Evolutionary conservation across 2,113 vertebrate species (phyloP).

Genomic region (Daphoenositta chrysoptera): DNA sequence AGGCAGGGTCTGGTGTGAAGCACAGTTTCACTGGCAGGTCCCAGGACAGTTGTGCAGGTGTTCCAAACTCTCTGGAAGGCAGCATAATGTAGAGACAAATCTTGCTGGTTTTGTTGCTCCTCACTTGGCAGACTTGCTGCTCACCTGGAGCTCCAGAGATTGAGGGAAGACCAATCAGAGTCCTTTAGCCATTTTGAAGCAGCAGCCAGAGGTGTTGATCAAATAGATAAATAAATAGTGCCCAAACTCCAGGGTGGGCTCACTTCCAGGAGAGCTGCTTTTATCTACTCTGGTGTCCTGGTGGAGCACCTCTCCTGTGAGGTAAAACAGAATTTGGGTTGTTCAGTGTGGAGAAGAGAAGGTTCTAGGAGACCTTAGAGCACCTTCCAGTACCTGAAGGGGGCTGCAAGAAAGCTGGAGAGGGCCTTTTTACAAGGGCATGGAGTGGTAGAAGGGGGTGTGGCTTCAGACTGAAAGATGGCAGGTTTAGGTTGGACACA

Average conservation of each 20-base stretch:
- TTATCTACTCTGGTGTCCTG: rapidly evolving
- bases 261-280: neutral
- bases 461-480: neutral
- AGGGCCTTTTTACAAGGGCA: neutral
- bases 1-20: neutral
- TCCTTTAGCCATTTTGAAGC: neutral
- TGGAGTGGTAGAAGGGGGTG: neutral
- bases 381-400: neutral
- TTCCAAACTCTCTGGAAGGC: neutral
- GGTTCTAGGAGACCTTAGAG: neutral
- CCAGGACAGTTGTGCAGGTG: neutral
- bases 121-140: neutral
- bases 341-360: neutral
- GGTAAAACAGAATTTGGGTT: neutral
- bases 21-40: neutral
- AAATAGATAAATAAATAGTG: neutral
- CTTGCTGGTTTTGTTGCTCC: neutral
- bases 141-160: neutral
- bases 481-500: neutral
- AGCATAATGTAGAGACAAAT: neutral
- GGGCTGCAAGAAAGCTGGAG: neutral
- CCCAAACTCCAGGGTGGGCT: neutral
- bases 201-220: neutral
- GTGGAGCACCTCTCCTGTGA: neutral
- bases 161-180: neutral